Conservation (phyloP, 1,140 invertebrate species). For the Sminthurinus signatus region DNA sequence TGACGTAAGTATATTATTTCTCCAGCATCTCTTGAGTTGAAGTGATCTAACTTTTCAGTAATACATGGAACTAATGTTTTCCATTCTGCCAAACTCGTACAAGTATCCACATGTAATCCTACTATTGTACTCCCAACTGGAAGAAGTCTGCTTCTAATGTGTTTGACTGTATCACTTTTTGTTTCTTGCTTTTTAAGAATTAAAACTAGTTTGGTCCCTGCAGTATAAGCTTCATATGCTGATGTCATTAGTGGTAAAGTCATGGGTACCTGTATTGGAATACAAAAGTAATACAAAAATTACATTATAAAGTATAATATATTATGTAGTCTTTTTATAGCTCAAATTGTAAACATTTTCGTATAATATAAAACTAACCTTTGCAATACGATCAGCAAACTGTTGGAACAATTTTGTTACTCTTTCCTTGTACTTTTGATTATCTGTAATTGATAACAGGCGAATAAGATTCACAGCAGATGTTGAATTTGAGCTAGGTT, state of each 20-base stretch:
- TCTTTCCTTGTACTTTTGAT: conserved; percentile 51
- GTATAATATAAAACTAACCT: no score
- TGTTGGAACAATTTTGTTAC: conserved; percentile 57
- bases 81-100: not conserved
- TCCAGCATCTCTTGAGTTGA: not conserved
- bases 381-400: conserved; percentile 55
- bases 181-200: not conserved
- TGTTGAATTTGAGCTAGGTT: conserved; percentile 89
- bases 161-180: not conserved
- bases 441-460: conserved; percentile 60
- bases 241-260: conserved; percentile 69
- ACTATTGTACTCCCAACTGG: not conserved
- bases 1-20: conserved; percentile 6
- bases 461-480: conserved; percentile 72
- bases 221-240: not conserved
- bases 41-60: not conserved
- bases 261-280: no score
- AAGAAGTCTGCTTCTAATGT: not conserved
- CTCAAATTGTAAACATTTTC: no score
- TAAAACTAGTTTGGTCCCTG: not conserved
- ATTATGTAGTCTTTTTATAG: no score
- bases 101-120: not conserved
- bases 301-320: no score
- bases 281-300: no score
- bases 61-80: conserved; percentile 3